phyloP scores from a whole-genome alignment of 1,140 invertebrate species.

The Tenebrio molitor region DNA sequence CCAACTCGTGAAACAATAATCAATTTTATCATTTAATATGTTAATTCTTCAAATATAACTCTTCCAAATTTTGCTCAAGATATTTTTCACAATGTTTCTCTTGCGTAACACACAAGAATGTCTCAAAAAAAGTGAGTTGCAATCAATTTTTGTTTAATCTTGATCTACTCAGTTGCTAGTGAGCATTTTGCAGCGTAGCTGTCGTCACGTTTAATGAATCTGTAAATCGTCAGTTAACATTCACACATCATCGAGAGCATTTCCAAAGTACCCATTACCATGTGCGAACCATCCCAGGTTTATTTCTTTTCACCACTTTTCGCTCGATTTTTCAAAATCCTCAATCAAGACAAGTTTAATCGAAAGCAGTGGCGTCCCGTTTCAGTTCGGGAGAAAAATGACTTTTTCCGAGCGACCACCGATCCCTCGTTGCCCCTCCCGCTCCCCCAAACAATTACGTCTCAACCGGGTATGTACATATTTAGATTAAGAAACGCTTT shows the following conservation, averaged over 20 bases:
- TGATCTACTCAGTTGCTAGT: neutral
- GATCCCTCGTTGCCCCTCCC: too few relatives aligned
- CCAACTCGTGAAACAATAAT: too few relatives aligned
- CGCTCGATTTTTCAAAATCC: too few relatives aligned
- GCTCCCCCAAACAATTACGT: conserved; percentile 25
- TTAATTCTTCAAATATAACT: too few relatives aligned
- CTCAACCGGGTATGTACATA: conserved; percentile 37
- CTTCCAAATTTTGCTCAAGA: too few relatives aligned
- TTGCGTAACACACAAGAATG: too few relatives aligned
- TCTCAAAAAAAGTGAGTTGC: too few relatives aligned
- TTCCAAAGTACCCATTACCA: neutral
- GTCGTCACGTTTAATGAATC: neutral
- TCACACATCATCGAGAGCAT: neutral
- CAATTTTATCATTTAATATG: too few relatives aligned
- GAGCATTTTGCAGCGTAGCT: neutral
- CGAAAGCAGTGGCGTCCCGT: neutral
- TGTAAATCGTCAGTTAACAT: neutral
- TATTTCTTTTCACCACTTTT: too few relatives aligned
- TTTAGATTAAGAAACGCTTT: conserved; percentile 40
- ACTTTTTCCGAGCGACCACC: neutral
- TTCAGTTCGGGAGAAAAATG: neutral
- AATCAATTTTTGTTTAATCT: too few relatives aligned
- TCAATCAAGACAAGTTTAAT: neutral
- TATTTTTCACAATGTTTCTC: too few relatives aligned
- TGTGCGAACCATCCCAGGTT: neutral